Base-by-base conservation (phyloP, 1,140 invertebrate species). In the Brachionus calyciflorus region DNA sequence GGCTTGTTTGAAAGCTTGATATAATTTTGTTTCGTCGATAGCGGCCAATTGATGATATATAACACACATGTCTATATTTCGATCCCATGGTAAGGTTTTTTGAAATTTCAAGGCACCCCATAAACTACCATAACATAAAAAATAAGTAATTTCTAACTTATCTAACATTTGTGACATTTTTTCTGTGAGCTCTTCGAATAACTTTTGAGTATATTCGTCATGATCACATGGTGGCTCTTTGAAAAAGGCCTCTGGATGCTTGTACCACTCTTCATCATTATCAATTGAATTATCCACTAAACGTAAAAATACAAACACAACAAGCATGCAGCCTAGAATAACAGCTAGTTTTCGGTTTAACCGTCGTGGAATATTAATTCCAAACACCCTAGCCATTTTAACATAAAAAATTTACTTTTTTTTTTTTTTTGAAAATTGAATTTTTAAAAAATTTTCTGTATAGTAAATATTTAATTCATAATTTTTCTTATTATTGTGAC, bases 91-190 rank as follows among this genome's bases (percentile, higher is more conserved):
- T 4, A 87, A 79, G 44, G 85, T 81, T 10, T 81, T 79, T 19
- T 83, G 83, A 24, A 81, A 68, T 76, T 86, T 82, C 10, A 88
- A 79, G 12, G 85, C 84, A n/a, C 86, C 86, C 87, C 87, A 88
- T 5, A 88, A 81, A n/a, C 84, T 84, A 26, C 86, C 85, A 79
- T 87, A 88, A 79, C 87, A 88, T 1, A 88, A 78, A 76, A 86
- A 87, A 80, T 87, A 84, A 5, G 82, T 80, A 1, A 87, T 76
- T 7, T 81, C 78, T 21, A 86, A 76, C 19, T 80, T 78, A n/a
- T 79, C 63, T 21, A 87, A 79, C 3, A 83, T 65, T 65, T 19
- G 5, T 19, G 19, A 10, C 17, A 65, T 17, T 24, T 44, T 41
- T 12, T 44, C 19, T 3, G 60, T 65, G 2, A 65, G n/a, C 21